Base-by-base conservation (phyloP, 2,888 invertebrate genomes). In the Bombylius major region DNA sequence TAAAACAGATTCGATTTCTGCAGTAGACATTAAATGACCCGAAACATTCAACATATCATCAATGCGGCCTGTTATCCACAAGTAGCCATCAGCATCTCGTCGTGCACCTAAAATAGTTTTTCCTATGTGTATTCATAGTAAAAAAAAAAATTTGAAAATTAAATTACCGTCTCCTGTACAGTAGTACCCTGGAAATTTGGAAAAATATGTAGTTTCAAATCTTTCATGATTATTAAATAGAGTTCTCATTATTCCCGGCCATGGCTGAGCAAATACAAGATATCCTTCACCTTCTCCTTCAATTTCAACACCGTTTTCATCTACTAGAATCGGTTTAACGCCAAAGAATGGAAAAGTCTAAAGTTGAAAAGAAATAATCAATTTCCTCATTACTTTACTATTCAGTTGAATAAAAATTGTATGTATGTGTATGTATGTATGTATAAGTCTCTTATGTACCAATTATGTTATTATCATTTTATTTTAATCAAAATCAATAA, bases 21-120 rank as follows among this genome's bases (percentile, higher is more conserved):
- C 90, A 0, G 98, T 99, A 59, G 95, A 95, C 84, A 99, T 88
- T 55, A 99, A 78, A 75, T 99, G 98, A 0, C 98, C 99, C 4
- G 95, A 96, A 9, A 99, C 97, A 74, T 99, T 99, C 63, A 99
- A 78, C 93, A 99, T 96, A 72, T 99, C 99, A 71, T 99, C 98
- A 46, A 97, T 90, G 57, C 97, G 84, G 0, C 97, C 97, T 0
- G 96, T 97, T 58, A 98, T 87, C 95, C 95, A 96, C 56, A 94
- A 76, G 72, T 94, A 95, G 1, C 97, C 97, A 70, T 99, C 97
- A 32, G 86, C 81, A 72, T 99, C 98, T 57, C 94, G 79, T 63
- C 82, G 81, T 0, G 93, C 95, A 56, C 95, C 95, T 95, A 69
- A 32, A 69, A 39, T 33, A 33, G 8, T 33, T n/a, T 42, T 11